phyloP scores from a whole-genome alignment of 2,888 invertebrate species.

The Dryadula phaetusa region DNA sequence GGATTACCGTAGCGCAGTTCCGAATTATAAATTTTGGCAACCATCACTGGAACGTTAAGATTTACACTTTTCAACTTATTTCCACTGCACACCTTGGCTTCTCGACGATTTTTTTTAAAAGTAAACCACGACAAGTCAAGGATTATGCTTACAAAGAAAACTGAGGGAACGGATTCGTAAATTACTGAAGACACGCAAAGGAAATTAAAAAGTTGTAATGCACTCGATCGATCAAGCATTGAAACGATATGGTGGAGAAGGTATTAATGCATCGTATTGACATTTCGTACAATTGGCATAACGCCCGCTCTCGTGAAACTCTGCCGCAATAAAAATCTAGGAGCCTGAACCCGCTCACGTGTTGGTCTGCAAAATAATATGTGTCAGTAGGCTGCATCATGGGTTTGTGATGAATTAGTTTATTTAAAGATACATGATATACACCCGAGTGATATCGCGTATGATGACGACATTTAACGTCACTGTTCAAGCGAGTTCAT shows the following conservation, averaged over 20 bases:
- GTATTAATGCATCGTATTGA: constrained; percentile 80
- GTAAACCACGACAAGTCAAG: constrained; percentile 32
- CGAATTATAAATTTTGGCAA: constrained; percentile 64
- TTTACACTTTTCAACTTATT: constrained; percentile 42
- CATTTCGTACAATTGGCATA: constrained; percentile 75
- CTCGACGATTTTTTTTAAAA: constrained; percentile 21
- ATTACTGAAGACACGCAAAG: background rate
- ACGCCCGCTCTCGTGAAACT: constrained; percentile 67
- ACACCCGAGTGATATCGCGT: background rate
- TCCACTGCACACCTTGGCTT: constrained; percentile 29
- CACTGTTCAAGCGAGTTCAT: constrained; percentile 19
- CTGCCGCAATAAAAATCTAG: constrained; percentile 69
- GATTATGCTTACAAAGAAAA: constrained; percentile 10
- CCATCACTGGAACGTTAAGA: constrained; percentile 51
- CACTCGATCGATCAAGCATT: constrained; percentile 45
- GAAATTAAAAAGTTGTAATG: constrained; percentile 49
- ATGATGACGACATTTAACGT: constrained; percentile 37
- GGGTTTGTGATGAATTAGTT: constrained; percentile 33
- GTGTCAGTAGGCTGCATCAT: constrained; percentile 33
- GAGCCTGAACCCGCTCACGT: constrained; percentile 40
- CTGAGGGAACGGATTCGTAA: background rate
- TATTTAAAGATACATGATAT: constrained; percentile 40
- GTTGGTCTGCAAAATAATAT: constrained; percentile 20
- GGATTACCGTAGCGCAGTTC: constrained; percentile 60
- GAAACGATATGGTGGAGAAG: constrained; percentile 51